Percentiles rank a stretch among this genome's conserved stretches.
Evolutionary conservation across 1,140 invertebrate genomes (phyloP).

Genomic region (Pseudomyrmex gracilis): DNA sequence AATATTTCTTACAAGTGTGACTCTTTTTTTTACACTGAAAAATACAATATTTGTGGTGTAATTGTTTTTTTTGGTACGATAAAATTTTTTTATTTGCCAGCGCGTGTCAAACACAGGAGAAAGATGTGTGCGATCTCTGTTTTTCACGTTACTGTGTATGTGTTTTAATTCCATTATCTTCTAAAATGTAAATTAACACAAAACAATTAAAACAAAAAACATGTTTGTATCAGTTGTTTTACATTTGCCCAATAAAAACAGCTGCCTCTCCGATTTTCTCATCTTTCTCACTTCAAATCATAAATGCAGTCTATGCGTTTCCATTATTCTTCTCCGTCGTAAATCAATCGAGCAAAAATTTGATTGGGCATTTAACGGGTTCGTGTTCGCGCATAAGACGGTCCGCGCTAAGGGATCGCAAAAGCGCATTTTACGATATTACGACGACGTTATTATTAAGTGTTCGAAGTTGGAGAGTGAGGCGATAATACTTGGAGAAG

Average conservation of each 20-base stretch:
- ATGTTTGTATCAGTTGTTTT: not conserved
- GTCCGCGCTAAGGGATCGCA: constrained; percentile 23
- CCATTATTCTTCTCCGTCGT: not conserved
- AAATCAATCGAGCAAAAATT: not conserved
- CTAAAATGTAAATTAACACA: not conserved
- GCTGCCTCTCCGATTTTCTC: too few relatives aligned
- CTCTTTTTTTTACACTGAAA: not conserved
- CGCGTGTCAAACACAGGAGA: too few relatives aligned
- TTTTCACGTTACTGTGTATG: too few relatives aligned
- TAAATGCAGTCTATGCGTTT: not conserved
- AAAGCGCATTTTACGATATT: constrained; percentile 60
- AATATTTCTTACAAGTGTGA: not conserved
- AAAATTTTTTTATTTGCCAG: too few relatives aligned
- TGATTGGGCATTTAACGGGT: not conserved
- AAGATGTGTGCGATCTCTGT: too few relatives aligned
- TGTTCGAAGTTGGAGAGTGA: constrained; percentile 47
- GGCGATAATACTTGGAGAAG: constrained; percentile 52
- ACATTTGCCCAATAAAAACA: too few relatives aligned
- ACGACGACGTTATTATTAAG: constrained; percentile 61
- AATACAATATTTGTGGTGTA: not conserved
- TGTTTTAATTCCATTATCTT: too few relatives aligned
- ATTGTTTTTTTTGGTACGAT: too few relatives aligned
- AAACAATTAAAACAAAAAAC: too few relatives aligned
- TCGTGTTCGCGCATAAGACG: constrained; percentile 1
- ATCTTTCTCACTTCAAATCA: not conserved